Conservation (phyloP, 1,140 invertebrate genomes). For the Tachypleus tridentatus region DNA sequence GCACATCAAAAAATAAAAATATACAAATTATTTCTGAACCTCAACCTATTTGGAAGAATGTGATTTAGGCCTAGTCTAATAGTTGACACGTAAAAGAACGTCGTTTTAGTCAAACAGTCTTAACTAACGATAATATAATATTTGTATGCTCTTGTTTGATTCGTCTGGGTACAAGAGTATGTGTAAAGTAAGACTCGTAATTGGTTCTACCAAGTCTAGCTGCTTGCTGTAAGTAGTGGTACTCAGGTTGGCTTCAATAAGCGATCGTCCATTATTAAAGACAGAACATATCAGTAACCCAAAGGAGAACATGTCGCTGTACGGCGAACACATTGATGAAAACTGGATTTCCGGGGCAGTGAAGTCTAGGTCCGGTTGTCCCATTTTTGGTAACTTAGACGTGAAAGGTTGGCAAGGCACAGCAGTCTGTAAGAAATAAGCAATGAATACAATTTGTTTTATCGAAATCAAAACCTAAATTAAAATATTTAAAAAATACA, state of each 20-base stretch:
- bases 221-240: conserved; percentile 76
- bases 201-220: conserved; percentile 60
- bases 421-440: conserved; percentile 25
- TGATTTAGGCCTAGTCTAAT: too few relatives aligned
- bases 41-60: too few relatives aligned
- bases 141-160: too few relatives aligned
- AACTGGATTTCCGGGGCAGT: conserved; percentile 82
- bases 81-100: too few relatives aligned
- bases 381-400: conserved; percentile 74
- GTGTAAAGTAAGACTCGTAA: too few relatives aligned
- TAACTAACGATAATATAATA: too few relatives aligned
- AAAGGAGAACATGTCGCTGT: conserved; percentile 90
- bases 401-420: conserved; percentile 71
- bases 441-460: neutral
- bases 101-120: too few relatives aligned
- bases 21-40: too few relatives aligned
- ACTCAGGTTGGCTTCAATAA: conserved; percentile 76
- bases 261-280: conserved; percentile 71
- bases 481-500: too few relatives aligned
- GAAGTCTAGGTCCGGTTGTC: conserved; percentile 84
- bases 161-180: too few relatives aligned
- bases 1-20: too few relatives aligned
- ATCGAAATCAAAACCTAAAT: too few relatives aligned
- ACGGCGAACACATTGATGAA: conserved; percentile 62
- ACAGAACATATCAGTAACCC: conserved; percentile 84